Conservation (phyloP, 2,797 vertebrate species). For the Sebastes nivosus region DNA sequence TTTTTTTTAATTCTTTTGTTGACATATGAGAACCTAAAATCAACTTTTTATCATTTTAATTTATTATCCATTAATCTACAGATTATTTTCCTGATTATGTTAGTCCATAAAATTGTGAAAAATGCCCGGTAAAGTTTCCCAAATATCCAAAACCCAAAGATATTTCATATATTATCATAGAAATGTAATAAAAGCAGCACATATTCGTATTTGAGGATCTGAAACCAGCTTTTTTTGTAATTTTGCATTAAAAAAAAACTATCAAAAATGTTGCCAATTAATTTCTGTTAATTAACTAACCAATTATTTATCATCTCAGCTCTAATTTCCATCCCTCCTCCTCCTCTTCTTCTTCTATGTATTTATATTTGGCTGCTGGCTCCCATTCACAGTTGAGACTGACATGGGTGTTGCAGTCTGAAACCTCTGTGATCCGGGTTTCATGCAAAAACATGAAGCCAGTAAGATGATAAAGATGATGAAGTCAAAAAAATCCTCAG, state of each 20-base stretch:
- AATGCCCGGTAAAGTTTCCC: background rate
- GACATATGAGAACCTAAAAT: no score
- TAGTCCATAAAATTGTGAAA: background rate
- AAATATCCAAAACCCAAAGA: background rate
- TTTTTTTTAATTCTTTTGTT: no score
- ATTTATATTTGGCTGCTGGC: background rate
- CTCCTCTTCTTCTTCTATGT: background rate
- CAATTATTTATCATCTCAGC: background rate
- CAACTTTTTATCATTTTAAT: background rate
- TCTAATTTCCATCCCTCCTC: background rate
- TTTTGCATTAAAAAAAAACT: background rate
- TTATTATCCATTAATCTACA: background rate
- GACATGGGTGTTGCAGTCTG: background rate
- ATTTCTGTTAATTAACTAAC: background rate
- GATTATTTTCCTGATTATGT: accelerated
- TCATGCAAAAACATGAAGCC: background rate
- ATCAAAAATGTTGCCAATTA: background rate
- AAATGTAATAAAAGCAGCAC: background rate
- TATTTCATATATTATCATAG: background rate
- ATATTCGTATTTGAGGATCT: background rate
- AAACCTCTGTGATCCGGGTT: background rate
- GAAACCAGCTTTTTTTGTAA: background rate
- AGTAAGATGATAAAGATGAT: background rate
- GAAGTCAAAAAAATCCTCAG: background rate
- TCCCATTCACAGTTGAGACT: background rate